Conservation (phyloP, 2,797 vertebrate species). For the Pelodytes ibericus region DNA sequence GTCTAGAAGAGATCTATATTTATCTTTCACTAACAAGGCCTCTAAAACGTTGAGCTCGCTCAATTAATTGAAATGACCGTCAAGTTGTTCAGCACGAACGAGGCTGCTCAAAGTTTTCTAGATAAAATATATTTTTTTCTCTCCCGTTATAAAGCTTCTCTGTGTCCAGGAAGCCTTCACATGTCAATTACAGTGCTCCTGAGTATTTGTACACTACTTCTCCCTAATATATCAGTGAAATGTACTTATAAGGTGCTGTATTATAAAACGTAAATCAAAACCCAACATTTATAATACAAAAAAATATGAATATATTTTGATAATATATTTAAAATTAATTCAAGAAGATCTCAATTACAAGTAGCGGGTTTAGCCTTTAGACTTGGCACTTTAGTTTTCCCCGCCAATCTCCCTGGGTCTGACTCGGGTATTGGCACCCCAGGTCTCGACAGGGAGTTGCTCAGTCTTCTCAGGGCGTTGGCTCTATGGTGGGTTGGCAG, state of each 20-base stretch:
- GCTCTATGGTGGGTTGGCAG: too few relatives aligned
- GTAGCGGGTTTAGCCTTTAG: too few relatives aligned
- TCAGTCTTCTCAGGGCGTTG: too few relatives aligned
- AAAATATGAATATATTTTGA: too few relatives aligned
- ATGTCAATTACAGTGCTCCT: slow-evolving; percentile 13
- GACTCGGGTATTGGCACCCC: too few relatives aligned
- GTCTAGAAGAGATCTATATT: slow-evolving; percentile 4
- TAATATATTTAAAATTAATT: too few relatives aligned
- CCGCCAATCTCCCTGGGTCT: too few relatives aligned
- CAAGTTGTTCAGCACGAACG: slow-evolving; percentile 20
- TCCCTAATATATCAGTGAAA: not conserved
- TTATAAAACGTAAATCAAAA: not conserved
- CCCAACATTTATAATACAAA: too few relatives aligned
- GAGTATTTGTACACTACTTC: slow-evolving; percentile 12
- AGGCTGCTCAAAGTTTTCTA: slow-evolving; percentile 27
- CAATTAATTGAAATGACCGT: slow-evolving; percentile 36
- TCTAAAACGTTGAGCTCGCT: slow-evolving; percentile 7
- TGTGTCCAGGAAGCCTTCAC: slow-evolving; percentile 20
- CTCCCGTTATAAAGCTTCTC: slow-evolving; percentile 17
- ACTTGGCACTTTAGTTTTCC: too few relatives aligned
- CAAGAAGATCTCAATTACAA: too few relatives aligned
- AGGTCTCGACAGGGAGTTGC: too few relatives aligned
- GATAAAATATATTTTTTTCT: slow-evolving; percentile 21
- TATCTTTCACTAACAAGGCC: not conserved
- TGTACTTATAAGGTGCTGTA: not conserved